phyloP scores from a whole-genome alignment of 2,797 vertebrate species.

The Buphagus erythrorhynchus region DNA sequence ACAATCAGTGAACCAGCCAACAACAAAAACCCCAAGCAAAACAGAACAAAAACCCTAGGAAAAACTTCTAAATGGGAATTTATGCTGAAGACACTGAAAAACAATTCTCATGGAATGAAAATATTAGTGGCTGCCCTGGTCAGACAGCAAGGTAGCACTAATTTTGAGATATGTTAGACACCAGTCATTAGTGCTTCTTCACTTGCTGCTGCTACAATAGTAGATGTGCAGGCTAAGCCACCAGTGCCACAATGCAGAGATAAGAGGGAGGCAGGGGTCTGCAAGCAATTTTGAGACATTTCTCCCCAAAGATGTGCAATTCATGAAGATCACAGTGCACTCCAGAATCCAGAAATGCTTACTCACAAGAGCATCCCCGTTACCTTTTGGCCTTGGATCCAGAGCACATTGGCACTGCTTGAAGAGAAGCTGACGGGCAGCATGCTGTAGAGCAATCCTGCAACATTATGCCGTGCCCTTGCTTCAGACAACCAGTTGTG shows the following conservation, averaged over 20 bases:
- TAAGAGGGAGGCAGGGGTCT: neutral
- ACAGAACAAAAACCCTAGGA: neutral
- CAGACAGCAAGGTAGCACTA: neutral
- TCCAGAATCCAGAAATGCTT: neutral
- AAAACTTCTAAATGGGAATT: neutral
- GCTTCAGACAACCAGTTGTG: neutral
- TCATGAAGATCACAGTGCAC: neutral
- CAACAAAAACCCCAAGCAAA: neutral
- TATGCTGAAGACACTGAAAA: neutral
- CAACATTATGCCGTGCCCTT: fast-evolving
- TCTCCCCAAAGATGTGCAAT: neutral
- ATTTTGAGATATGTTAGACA: neutral
- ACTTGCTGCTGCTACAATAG: neutral
- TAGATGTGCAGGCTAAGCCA: neutral
- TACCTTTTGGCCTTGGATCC: neutral
- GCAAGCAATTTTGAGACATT: neutral
- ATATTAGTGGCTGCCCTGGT: neutral
- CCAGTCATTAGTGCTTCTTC: neutral
- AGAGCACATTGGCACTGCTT: neutral
- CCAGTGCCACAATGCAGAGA: neutral
- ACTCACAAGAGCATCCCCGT: neutral
- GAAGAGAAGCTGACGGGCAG: neutral
- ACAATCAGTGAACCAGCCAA: neutral
- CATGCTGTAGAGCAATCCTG: neutral
- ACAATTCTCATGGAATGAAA: neutral